phyloP scores from a whole-genome alignment of 1,140 invertebrate species.

The Mycetomoellerius zeteki region DNA sequence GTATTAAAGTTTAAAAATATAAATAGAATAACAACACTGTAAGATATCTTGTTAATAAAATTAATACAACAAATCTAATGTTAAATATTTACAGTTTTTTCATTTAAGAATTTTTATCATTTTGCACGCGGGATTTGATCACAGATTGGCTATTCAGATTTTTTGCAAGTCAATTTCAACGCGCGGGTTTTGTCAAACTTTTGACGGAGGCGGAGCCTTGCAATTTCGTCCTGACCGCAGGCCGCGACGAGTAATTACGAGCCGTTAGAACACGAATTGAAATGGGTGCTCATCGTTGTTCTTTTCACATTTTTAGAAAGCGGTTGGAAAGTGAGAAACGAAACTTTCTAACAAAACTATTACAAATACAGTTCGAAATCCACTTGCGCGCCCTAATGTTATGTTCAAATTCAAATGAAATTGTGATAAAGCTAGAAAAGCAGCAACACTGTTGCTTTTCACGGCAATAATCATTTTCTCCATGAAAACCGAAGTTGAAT shows the following conservation, averaged over 20 bases:
- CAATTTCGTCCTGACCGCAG: slow-evolving; percentile 62
- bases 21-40: neutral
- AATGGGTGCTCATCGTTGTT: slow-evolving; percentile 76
- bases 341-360: slow-evolving; percentile 78
- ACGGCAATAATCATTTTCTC: neutral
- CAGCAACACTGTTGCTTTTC: neutral
- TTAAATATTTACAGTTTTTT: neutral
- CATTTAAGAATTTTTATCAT: neutral
- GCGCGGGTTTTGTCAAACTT: slow-evolving; percentile 33
- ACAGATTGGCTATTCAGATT: neutral
- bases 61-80: neutral
- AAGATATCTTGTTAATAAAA: neutral
- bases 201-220: slow-evolving; percentile 25
- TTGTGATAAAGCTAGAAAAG: neutral
- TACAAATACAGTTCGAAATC: slow-evolving; percentile 71
- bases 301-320: slow-evolving; percentile 80
- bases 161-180: slow-evolving; percentile 16
- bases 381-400: neutral
- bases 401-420: slow-evolving; percentile 30
- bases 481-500: neutral
- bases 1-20: neutral
- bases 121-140: neutral
- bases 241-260: slow-evolving; percentile 71
- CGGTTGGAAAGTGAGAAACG: slow-evolving; percentile 77
- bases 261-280: slow-evolving; percentile 76